Percentiles rank a stretch among this genome's conserved stretches.
Conservation (phyloP, 2,888 invertebrate genomes). For the Drosophila macrospina region DNA sequence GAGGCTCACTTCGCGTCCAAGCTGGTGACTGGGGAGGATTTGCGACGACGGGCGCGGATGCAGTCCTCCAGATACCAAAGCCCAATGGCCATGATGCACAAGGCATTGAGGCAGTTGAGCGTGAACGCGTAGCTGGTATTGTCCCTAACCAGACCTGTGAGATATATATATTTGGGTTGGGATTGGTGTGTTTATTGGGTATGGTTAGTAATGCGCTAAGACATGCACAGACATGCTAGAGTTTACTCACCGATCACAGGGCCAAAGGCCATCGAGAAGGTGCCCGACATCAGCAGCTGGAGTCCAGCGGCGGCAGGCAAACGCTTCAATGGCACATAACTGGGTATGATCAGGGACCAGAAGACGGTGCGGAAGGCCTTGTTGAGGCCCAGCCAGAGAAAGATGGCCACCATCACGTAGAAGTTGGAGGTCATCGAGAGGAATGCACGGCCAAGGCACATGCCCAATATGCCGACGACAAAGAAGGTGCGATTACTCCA, state of each 20-base stretch:
- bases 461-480: conserved; percentile 88
- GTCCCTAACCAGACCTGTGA: conserved; percentile 88
- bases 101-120: conserved; percentile 89
- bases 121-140: conserved; percentile 87
- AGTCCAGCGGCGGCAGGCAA: conserved; percentile 90
- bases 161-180: background rate
- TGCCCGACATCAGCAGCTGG: conserved; percentile 89
- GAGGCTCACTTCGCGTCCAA: conserved; percentile 34
- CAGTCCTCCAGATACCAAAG: conserved; percentile 88
- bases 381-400: conserved; percentile 89
- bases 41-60: conserved; percentile 48
- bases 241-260: conserved; percentile 88
- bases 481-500: conserved; percentile 90
- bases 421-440: conserved; percentile 87
- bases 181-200: background rate
- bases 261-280: conserved; percentile 88
- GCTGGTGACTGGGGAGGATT: conserved; percentile 37
- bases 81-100: conserved; percentile 88
- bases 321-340: conserved; percentile 89
- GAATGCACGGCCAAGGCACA: conserved; percentile 88
- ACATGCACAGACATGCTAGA: background rate
- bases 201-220: conserved; percentile 16
- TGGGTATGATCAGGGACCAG: conserved; percentile 90
- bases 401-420: conserved; percentile 86
- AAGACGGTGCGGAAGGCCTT: conserved; percentile 91